Percentiles rank a stretch among this genome's conserved stretches.
Evolutionary conservation across 2,797 vertebrate species (phyloP).

Genomic region (Neosilurus mollespiculum): DNA sequence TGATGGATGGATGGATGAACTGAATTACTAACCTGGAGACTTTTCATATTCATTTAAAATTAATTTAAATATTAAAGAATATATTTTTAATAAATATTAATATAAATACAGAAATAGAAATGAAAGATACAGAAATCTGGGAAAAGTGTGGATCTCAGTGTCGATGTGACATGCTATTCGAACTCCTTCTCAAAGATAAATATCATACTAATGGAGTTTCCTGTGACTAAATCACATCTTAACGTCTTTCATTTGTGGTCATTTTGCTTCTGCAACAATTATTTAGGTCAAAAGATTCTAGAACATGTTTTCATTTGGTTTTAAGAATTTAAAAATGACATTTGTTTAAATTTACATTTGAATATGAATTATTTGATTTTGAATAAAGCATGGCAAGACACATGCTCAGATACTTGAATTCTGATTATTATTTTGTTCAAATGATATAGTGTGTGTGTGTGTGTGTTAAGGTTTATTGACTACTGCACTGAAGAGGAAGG

Average conservation of each 20-base stretch:
- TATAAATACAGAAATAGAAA: not conserved
- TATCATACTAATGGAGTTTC: not conserved
- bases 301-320: not conserved
- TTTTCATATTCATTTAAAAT: not conserved
- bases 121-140: not conserved
- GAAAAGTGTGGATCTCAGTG: not conserved
- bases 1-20: too few species aligned
- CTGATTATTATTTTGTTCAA: not conserved
- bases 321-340: too few species aligned
- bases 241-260: not conserved
- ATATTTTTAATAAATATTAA: not conserved
- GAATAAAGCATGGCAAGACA: not conserved
- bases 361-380: not conserved
- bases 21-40: not conserved
- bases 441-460: not conserved
- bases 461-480: slow-evolving; percentile 67
- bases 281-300: not conserved
- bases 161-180: not conserved
- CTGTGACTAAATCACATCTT: not conserved
- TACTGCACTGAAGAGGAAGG: slow-evolving; percentile 67
- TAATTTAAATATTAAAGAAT: not conserved
- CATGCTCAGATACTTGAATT: not conserved
- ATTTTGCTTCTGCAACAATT: not conserved
- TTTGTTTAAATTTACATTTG: not conserved
- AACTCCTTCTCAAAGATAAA: not conserved